Percentiles rank a stretch among this genome's conserved stretches.
phyloP scores from a whole-genome alignment of 2,888 invertebrate genomes.

The Julus scandinavius region DNA sequence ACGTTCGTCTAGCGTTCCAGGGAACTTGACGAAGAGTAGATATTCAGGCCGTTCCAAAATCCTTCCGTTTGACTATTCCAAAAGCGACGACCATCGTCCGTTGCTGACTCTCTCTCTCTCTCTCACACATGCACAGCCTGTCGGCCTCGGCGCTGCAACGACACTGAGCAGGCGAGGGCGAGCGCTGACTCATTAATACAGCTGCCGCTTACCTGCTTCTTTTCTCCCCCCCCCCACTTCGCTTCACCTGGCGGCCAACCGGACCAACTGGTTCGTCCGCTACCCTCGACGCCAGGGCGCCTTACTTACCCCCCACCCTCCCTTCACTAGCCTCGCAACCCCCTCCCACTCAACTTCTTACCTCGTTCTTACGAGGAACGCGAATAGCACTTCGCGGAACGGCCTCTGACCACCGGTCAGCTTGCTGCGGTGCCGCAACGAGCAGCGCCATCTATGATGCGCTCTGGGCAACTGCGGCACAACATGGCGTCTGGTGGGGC shows the following conservation, averaged over 20 bases:
- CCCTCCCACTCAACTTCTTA: neutral
- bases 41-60: neutral
- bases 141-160: constrained; percentile 7
- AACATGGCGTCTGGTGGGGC: neutral
- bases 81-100: constrained; percentile 15
- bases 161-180: constrained; percentile 4
- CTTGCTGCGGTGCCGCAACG: neutral
- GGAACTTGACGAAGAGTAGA: no score
- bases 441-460: constrained; percentile 12
- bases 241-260: constrained; percentile 33
- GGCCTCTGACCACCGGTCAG: neutral
- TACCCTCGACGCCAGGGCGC: constrained; percentile 1
- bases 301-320: neutral
- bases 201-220: constrained; percentile 15
- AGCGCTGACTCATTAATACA: constrained; percentile 23
- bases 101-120: neutral
- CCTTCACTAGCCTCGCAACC: neutral
- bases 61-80: neutral
- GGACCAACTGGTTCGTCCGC: constrained; percentile 17
- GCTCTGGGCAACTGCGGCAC: neutral
- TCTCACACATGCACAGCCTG: neutral
- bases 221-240: neutral
- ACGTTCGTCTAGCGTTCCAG: neutral
- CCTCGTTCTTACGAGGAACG: neutral
- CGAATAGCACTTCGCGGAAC: neutral